Percentiles rank a stretch among this genome's conserved stretches.
Conservation (phyloP, 2,888 invertebrate species). For the Drosophila multiciliata region DNA sequence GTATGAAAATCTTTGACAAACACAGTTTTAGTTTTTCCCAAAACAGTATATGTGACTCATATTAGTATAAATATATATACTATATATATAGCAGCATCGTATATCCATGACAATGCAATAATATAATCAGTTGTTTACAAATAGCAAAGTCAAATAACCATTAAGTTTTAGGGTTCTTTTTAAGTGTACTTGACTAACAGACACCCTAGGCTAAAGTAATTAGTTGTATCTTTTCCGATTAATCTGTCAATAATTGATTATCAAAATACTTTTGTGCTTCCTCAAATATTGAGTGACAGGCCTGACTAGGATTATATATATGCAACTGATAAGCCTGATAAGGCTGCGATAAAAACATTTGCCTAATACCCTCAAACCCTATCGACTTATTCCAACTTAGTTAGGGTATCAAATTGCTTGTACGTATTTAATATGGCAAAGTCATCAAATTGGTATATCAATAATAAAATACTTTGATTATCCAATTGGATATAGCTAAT, state of each 20-base stretch:
- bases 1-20: conserved; percentile 2
- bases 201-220: conserved; percentile 11
- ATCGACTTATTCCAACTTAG: no score
- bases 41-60: background rate
- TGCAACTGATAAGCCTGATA: background rate
- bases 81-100: conserved; percentile 1
- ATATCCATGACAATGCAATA: conserved; percentile 10
- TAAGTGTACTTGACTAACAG: background rate
- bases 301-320: background rate
- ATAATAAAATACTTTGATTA: background rate
- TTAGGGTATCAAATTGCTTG: conserved; percentile 5
- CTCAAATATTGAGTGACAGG: background rate
- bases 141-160: conserved; percentile 3
- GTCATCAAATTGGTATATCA: background rate
- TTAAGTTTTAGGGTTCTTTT: background rate
- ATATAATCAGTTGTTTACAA: background rate
- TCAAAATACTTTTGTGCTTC: background rate
- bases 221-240: background rate
- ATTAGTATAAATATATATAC: background rate
- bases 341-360: background rate
- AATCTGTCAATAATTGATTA: background rate
- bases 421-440: background rate
- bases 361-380: no score
- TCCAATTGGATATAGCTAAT: background rate
- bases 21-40: conserved; percentile 8